Base-by-base conservation (phyloP, 2,797 vertebrate species). In the Thaleichthys pacificus region DNA sequence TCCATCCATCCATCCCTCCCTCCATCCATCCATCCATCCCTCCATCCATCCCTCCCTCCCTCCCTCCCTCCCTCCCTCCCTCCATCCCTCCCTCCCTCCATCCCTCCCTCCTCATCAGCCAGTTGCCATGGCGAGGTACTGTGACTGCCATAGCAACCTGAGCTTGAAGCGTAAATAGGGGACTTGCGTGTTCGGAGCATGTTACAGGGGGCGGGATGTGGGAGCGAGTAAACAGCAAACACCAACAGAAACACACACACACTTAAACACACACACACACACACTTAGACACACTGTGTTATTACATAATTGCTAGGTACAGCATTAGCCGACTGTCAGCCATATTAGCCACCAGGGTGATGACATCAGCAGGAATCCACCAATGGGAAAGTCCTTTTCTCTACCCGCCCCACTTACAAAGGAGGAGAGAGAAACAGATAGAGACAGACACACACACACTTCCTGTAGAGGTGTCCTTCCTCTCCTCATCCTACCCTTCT, bases 191-290 rank as follows among this genome's bases (percentile, higher is more conserved):
- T 42, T 64, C 19, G 35, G 61, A 21, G 49, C 49, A 24, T 54
- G 66, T 12, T 17, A 58, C 51, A 7, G 66, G 58, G 51, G 66
- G 51, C 38, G 26, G 32, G 35, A 38, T 14, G n/a, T 19, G 15
- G 57, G 1, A 19, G 3, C 14, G 19, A 24, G 15, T n/a, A 56
- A 14, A 51, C 9, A 22, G 19, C 6, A 11, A 38, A 51, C 24
- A 79, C 56, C 19, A 26, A 54, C 49, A 26, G 21, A 57, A 8
- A 63, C 47, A 67, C 24, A 70, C 28, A 8, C 42, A 69, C 72
- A 69, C 66, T 63, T 42, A 73, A 42, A 68, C n/a, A 73, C 66
- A 47, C 5, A 66, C 71, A 72, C 62, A 72, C 49, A 74, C 42
- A 69, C 72, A 69, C 66, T 63, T 42, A 73, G 58, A 68, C n/a